phyloP scores from a whole-genome alignment of 92 coral and sea anemone genomes.

The Hydrozoanthus gracilis region DNA sequence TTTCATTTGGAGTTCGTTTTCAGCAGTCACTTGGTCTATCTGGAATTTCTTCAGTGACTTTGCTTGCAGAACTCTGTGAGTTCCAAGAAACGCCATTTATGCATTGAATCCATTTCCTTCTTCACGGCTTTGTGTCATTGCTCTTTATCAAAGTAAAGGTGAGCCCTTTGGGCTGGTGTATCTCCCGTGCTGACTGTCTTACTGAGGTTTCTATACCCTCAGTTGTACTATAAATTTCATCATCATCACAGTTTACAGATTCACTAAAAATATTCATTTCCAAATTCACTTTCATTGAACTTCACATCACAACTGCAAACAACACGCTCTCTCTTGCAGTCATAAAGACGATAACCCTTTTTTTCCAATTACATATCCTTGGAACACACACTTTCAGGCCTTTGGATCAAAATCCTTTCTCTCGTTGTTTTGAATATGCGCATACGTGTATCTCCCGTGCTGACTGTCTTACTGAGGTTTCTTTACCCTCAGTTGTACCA shows the following conservation, averaged over 20 bases:
- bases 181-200: constrained; percentile 58
- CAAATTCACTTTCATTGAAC: constrained; percentile 56
- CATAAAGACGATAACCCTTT: constrained; percentile 60
- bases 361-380: constrained; percentile 64
- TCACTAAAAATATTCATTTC: no score
- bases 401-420: constrained; percentile 68
- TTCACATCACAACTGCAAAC: constrained; percentile 62
- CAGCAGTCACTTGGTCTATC: no score
- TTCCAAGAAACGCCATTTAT: constrained; percentile 55
- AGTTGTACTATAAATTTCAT: background rate
- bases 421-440: constrained; percentile 65
- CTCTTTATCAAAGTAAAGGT: constrained; percentile 48
- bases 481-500: background rate
- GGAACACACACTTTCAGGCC: constrained; percentile 62
- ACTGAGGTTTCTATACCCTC: background rate
- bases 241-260: constrained; percentile 38
- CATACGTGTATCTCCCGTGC: constrained; percentile 58
- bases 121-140: constrained; percentile 56
- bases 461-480: constrained; percentile 41
- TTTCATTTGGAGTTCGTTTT: no score
- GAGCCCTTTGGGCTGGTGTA: constrained; percentile 55
- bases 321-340: constrained; percentile 54
- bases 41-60: no score
- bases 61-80: no score
- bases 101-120: constrained; percentile 56